Evolutionary conservation across 2,113 vertebrate genomes (phyloP), one percentile per base, ranked within the genome.

Genomic region (Eira barbara): DNA sequence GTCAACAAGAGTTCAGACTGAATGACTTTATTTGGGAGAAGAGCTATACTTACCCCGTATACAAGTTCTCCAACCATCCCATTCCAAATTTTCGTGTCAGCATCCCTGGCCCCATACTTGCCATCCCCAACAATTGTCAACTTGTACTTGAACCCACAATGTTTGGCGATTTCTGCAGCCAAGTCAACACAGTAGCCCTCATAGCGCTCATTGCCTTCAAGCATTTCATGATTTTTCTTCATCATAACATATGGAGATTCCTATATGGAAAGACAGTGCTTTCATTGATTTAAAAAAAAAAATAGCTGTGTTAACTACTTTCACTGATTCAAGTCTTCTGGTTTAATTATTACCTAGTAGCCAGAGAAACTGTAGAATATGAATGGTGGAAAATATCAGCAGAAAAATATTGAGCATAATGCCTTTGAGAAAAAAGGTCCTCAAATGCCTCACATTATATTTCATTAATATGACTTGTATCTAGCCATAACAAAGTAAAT

Each of bases 1-100:
- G 96, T 91, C 34, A 96, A 82, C 29, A 94, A 82, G 2, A 61
- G 23, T 92, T 95, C 47, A 87, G 92, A 61, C 2, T 3, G 18
- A 92, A 96, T 93, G 78, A 95, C 78, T 80, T 86, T 42, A 57
- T 89, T 96, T 86, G 91, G 74, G 90, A 98, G 1, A 97, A 91
- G 86, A 97, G 3, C 25, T 92, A 49, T 97, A 98, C 99, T 99
- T 99, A 99, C 99, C 99, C 99, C 99, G 97, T 99, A 99, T 29
- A 99, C 99, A 95, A 99, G 98, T 98, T 99, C 99, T 99, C 99
- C 99, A 97, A 99, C 99, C 99, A 99, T 99, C 95, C 99, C 99
- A 92, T 99, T 99, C 99, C 99, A 99, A 98, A 99, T 99, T 99
- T 99, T 99, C 73, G 99, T 99, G 98, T 99, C 99, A 91, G 99